Conservation (phyloP, 2,888 invertebrate species). For the Bombylius major region DNA sequence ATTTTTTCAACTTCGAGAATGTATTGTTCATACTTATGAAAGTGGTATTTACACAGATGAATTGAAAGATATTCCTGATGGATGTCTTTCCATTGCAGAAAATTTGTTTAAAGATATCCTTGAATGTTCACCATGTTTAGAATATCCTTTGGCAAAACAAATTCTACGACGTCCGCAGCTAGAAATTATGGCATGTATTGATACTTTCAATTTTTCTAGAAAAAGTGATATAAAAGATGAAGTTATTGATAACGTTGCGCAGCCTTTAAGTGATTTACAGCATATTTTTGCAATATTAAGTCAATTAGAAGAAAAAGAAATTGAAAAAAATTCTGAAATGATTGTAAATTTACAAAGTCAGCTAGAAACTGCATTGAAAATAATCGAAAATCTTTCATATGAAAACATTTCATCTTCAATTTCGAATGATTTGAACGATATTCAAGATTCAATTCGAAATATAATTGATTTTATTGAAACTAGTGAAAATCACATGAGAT, state of each 20-base stretch:
- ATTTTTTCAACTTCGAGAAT: constrained; percentile 7
- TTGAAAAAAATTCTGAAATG: neutral
- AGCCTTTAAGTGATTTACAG: neutral
- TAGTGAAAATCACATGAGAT: neutral
- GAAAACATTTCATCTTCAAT: too few species aligned
- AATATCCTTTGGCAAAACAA: neutral
- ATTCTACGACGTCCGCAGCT: neutral
- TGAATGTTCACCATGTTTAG: neutral
- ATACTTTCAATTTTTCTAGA: neutral
- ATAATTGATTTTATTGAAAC: constrained; percentile 1
- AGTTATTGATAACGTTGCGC: neutral
- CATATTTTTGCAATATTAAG: neutral
- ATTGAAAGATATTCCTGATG: neutral
- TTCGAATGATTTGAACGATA: neutral
- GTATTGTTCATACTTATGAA: constrained; percentile 11
- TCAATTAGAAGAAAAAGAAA: neutral
- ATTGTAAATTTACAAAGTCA: neutral
- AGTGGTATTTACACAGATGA: neutral
- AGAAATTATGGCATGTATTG: neutral
- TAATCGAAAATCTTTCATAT: neutral
- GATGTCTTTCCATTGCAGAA: neutral
- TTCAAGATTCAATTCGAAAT: neutral
- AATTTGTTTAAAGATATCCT: neutral
- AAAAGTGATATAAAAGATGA: neutral
- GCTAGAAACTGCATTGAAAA: neutral